Conservation (phyloP, 1,140 invertebrate species). For the Anastatus disparis region DNA sequence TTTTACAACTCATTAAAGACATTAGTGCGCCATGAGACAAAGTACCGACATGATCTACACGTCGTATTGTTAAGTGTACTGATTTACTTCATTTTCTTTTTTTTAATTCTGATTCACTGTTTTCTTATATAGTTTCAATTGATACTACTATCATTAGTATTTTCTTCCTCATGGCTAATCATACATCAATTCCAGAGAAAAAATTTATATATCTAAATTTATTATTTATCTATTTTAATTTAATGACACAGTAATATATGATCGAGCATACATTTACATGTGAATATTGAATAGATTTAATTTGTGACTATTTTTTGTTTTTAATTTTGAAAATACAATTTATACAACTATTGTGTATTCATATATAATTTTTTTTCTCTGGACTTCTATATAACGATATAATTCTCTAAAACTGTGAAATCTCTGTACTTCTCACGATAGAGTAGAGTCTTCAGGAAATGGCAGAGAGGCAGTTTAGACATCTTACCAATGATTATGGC, state of each 20-base stretch:
- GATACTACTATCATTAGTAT: too few species aligned
- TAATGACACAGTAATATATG: background rate
- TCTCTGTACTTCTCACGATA: background rate
- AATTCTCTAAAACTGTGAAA: background rate
- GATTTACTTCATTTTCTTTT: slow-evolving; percentile 1
- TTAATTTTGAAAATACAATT: background rate
- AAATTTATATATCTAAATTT: background rate
- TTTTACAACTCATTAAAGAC: slow-evolving; percentile 29
- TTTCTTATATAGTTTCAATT: background rate
- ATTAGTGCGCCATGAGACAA: slow-evolving; percentile 14
- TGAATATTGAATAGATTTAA: background rate
- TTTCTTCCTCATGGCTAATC: background rate
- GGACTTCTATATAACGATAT: background rate
- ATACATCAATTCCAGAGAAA: background rate
- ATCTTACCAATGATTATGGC: slow-evolving; percentile 1
- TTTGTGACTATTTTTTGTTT: background rate
- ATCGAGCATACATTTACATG: slow-evolving; percentile 3
- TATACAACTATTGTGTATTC: background rate
- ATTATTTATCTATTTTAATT: background rate
- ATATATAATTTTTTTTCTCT: slow-evolving; percentile 17
- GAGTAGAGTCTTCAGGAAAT: slow-evolving; percentile 13
- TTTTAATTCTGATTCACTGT: background rate
- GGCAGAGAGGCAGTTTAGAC: slow-evolving; percentile 13
- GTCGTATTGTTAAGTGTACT: background rate
- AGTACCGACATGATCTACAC: slow-evolving; percentile 21